phyloP scores from a whole-genome alignment of 2,797 vertebrate genomes.

The Percopsis omiscomaycus region DNA sequence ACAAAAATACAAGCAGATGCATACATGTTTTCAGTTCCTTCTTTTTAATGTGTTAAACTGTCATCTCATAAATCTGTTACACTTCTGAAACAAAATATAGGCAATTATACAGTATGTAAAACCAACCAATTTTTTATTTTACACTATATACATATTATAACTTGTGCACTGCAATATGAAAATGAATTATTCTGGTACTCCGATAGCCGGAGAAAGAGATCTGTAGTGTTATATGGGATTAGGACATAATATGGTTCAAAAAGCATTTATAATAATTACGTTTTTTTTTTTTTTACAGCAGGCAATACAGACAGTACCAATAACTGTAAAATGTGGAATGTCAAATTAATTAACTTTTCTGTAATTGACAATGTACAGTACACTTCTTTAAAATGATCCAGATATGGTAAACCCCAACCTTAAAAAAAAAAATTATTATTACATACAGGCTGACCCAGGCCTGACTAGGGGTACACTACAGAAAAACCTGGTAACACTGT shows the following conservation, averaged over 20 bases:
- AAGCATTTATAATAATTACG: slow-evolving; percentile 1
- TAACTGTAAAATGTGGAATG: neutral
- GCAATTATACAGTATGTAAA: slow-evolving; percentile 86
- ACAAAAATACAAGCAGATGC: slow-evolving; percentile 4
- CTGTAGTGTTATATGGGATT: slow-evolving; percentile 29
- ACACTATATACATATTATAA: slow-evolving; percentile 82
- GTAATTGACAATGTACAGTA: neutral
- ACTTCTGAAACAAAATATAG: slow-evolving; percentile 85
- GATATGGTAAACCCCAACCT: neutral
- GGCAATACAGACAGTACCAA: neutral
- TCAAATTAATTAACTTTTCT: neutral
- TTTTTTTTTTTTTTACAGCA: neutral
- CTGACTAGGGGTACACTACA: slow-evolving; percentile 6
- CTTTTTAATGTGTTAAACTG: slow-evolving; percentile 83
- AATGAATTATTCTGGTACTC: slow-evolving; percentile 59
- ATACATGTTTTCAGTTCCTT: slow-evolving; percentile 51
- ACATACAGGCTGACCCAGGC: slow-evolving; percentile 15
- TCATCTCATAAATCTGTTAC: slow-evolving; percentile 83
- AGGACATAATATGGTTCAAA: slow-evolving; percentile 30
- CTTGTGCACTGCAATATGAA: slow-evolving; percentile 71
- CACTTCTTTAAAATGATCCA: neutral
- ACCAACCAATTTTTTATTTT: slow-evolving; percentile 81
- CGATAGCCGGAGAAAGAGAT: slow-evolving; percentile 48
- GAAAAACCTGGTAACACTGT: no score
- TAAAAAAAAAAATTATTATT: neutral